Percentiles rank a stretch among this genome's conserved stretches.
Evolutionary conservation across 2,113 vertebrate genomes (phyloP).

Genomic region (Eulacestoma nigropectus): DNA sequence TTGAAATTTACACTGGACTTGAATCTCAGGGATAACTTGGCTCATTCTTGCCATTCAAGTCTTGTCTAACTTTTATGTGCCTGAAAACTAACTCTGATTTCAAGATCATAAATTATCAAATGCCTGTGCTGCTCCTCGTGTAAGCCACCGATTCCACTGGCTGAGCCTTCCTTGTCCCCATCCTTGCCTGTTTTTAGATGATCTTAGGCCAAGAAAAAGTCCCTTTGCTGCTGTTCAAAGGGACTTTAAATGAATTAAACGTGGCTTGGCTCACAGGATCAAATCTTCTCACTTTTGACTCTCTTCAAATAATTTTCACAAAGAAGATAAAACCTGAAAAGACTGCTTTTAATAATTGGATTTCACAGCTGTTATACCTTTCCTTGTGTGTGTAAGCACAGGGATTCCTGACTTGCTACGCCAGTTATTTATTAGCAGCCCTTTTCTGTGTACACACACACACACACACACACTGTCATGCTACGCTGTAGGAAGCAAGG

Average conservation of each 20-base stretch:
- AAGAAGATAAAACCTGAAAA: background rate
- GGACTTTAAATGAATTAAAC: background rate
- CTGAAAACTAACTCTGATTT: background rate
- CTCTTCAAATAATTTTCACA: background rate
- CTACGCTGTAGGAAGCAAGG: background rate
- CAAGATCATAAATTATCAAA: background rate
- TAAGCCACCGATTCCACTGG: background rate
- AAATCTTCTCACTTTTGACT: background rate
- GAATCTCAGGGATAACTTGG: background rate
- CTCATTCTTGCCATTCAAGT: background rate
- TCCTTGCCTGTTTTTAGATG: background rate
- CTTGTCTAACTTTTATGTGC: background rate
- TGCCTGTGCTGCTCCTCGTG: background rate
- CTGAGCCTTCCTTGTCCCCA: background rate
- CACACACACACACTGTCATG: background rate
- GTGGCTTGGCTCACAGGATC: background rate
- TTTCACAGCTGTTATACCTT: background rate
- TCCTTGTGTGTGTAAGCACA: background rate
- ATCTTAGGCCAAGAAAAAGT: background rate
- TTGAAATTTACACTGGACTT: background rate
- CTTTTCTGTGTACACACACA: background rate
- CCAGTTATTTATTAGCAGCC: background rate
- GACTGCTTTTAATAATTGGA: background rate
- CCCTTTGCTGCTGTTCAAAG: background rate
- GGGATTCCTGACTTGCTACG: background rate